phyloP scores from a whole-genome alignment of 2,888 invertebrate genomes.

The Leptopilina myrica region DNA sequence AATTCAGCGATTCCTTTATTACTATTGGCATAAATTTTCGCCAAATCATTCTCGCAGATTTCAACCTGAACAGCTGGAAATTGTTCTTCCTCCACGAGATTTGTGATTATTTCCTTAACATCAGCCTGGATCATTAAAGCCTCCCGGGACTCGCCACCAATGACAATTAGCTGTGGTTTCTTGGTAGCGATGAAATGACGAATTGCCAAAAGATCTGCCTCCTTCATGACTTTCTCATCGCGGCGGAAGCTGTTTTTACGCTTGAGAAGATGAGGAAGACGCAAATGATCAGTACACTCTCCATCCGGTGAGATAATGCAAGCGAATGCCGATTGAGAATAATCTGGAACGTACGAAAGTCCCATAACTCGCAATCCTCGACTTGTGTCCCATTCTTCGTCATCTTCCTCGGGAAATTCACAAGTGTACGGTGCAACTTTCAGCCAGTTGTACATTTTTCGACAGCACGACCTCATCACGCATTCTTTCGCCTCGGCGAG shows the following conservation, averaged over 20 bases:
- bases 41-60: slow-evolving; percentile 95
- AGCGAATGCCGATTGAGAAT: slow-evolving; percentile 90
- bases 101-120: slow-evolving; percentile 85
- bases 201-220: slow-evolving; percentile 83
- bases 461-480: slow-evolving; percentile 89
- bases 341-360: slow-evolving; percentile 91
- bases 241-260: slow-evolving; percentile 85
- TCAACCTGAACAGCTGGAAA: slow-evolving; percentile 93
- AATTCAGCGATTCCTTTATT: slow-evolving; percentile 92
- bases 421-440: slow-evolving; percentile 90
- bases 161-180: slow-evolving; percentile 95
- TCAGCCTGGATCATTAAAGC: slow-evolving; percentile 89
- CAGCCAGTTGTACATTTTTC: slow-evolving; percentile 93
- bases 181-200: slow-evolving; percentile 91
- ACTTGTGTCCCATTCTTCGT: slow-evolving; percentile 93
- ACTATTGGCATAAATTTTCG: slow-evolving; percentile 94
- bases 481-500: slow-evolving; percentile 92
- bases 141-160: slow-evolving; percentile 94
- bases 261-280: slow-evolving; percentile 91
- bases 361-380: slow-evolving; percentile 92
- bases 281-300: slow-evolving; percentile 93
- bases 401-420: slow-evolving; percentile 88
- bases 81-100: slow-evolving; percentile 89
- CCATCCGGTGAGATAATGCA: slow-evolving; percentile 93
- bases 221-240: slow-evolving; percentile 83